Conservation (phyloP, 2,888 invertebrate species). For the Ophraella communa region DNA sequence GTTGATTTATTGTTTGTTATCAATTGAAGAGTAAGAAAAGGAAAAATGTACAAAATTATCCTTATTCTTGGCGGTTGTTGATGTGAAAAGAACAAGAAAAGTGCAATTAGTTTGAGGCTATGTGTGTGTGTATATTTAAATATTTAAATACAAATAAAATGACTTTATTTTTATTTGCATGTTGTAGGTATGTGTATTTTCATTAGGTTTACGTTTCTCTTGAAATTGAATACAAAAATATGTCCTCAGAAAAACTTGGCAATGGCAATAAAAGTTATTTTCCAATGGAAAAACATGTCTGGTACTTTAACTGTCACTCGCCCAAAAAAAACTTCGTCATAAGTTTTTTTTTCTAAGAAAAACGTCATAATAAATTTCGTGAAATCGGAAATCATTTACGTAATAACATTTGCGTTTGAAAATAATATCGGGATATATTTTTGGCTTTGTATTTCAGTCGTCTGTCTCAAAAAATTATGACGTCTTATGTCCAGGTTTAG, state of each 20-base stretch:
- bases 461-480: constrained; percentile 1
- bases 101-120: too few relatives aligned
- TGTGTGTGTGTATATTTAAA: too few relatives aligned
- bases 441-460: neutral
- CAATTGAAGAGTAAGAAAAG: too few relatives aligned
- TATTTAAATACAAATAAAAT: too few relatives aligned
- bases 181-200: too few relatives aligned
- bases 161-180: too few relatives aligned
- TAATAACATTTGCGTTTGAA: constrained; percentile 17
- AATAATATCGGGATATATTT: constrained; percentile 12
- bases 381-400: constrained; percentile 17
- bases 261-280: neutral
- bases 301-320: neutral
- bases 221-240: too few relatives aligned
- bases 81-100: too few relatives aligned
- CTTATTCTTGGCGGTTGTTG: too few relatives aligned
- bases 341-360: constrained; percentile 9
- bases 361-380: constrained; percentile 7
- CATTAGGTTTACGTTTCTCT: neutral
- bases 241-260: too few relatives aligned
- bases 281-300: neutral
- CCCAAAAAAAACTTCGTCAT: constrained; percentile 8
- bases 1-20: too few relatives aligned
- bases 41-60: too few relatives aligned
- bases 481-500: neutral